Evolutionary conservation across 1,140 invertebrate species (phyloP), one percentile per base, ranked within the genome.

Genomic region (Hylyphantes graminicola): DNA sequence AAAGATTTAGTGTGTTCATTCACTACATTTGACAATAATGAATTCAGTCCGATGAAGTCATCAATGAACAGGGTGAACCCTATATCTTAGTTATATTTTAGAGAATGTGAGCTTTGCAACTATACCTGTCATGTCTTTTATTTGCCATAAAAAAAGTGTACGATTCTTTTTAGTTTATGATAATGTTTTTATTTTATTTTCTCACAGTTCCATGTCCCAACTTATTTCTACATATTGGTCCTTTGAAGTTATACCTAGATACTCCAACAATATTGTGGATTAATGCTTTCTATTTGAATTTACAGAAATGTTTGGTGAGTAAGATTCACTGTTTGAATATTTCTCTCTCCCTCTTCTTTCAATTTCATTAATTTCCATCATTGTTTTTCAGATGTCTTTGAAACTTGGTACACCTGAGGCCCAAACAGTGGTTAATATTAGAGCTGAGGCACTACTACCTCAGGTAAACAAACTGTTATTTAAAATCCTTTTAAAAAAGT

Each of bases 271-370:
- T 96, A 85, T 90, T 98, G 21, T 99, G 97, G 97, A 92, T 97
- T 51, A 97, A 97, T 89, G 95, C 95, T n/a, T 98, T 99, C 90
- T 92, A 93, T 63, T 92, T 97, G 61, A 97, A 96, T 91, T 91
- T 98, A 21, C 93, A 94, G 88, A 92, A 95, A 86, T 94, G 94
- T 68, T 89, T 96, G 80, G 89, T 90, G 64, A 74, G 85, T 72
- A 57, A 7, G 15, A 48, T 48, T 65, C 65, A 67, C n/a, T 55
- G 1, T 19, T 79, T 35, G 15, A 15, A 5, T 35, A 35, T 35
- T 35, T 76, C 4, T n/a, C 15, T 63, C 0, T 65, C 53, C 10
- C 65, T 6, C 12, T 8, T 8, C 21, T 53, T 65, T 64, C 13
- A 5, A 65, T 63, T 76, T 76, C 35, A 63, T 77, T 65, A 11